Evolutionary conservation across 2,888 invertebrate genomes (phyloP).

Genomic region (Andrena praecox): DNA sequence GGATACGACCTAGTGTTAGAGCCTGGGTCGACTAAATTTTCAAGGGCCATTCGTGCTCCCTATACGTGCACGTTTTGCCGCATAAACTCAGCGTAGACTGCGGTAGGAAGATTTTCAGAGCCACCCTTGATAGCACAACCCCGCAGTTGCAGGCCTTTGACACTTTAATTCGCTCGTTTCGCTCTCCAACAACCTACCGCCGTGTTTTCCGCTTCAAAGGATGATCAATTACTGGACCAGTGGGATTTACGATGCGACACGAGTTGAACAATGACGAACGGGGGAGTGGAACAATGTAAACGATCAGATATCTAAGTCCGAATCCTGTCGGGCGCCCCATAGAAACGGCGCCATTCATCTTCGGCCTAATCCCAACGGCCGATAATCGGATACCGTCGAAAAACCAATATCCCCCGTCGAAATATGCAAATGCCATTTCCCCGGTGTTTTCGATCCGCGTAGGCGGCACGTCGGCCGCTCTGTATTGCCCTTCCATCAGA

Average conservation of each 20-base stretch:
- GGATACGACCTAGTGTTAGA: conserved; percentile 72
- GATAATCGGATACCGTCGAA: conserved; percentile 39
- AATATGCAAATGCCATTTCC: conserved; percentile 50
- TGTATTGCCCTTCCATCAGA: conserved; percentile 7
- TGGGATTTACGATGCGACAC: background rate
- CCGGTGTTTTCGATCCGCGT: conserved; percentile 31
- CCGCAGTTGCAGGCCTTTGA: background rate
- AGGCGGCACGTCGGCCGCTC: conserved; percentile 9
- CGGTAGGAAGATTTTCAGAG: conserved; percentile 16
- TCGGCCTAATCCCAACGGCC: conserved; percentile 1
- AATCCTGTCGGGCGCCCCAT: conserved; percentile 13
- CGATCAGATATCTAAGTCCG: conserved; percentile 5
- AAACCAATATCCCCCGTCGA: conserved; percentile 30
- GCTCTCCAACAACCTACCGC: too few species aligned
- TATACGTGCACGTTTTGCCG: conserved; percentile 23
- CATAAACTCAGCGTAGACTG: conserved; percentile 17
- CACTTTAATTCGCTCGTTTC: too few species aligned
- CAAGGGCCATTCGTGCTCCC: conserved; percentile 58
- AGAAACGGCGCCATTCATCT: conserved; percentile 6
- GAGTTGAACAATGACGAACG: background rate
- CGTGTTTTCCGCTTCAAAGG: background rate
- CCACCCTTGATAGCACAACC: background rate
- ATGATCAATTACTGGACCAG: background rate
- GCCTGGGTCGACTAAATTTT: conserved; percentile 59
- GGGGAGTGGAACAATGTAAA: conserved; percentile 4